Base-by-base conservation (phyloP, 1,140 invertebrate species). In the Xylocopa sonorina region DNA sequence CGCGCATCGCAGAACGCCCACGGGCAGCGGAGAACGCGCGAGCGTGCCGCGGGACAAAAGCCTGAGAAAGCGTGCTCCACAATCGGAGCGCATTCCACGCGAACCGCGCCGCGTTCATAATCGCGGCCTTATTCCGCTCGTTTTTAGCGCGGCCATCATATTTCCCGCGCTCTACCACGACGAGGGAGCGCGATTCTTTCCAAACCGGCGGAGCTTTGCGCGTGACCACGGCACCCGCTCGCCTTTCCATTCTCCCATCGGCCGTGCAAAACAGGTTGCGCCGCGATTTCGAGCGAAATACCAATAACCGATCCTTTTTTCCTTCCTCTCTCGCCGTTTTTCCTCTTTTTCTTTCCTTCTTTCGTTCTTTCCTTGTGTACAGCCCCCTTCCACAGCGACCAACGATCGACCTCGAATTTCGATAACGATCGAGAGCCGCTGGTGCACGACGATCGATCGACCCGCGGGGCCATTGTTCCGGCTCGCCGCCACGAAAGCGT, bases 341-440 rank as follows among this genome's bases (percentile, higher is more conserved):
- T 21, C 16, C 9, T 10, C 29, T 58, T 0, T 12, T 29, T n/a
- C 18, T 29, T 9, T 29, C 16, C 16, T 48, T 48, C 1, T 18
- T 60, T 66, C 21, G 6, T 46, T 7, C 14, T 18, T 7, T 74
- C 14, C 18, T n/a, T n/a, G n/a, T n/a, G n/a, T n/a, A n/a, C n/a
- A n/a, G n/a, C n/a, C n/a, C n/a, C n/a, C n/a, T n/a, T n/a, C n/a
- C n/a, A n/a, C n/a, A n/a, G n/a, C 27, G 27, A 12, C 16, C 63
- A 21, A 46, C 53, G 76, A 83, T 85, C 81, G 84, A 76, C 86
- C 29, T 67, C 85, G 86, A 90, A 90, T 90, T 90, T 88, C 83
- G 87, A 90, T 90, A 87, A 85, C 80, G 84, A 90, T 90, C 88
- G 84, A 88, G n/a, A n/a, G n/a, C n/a, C n/a, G n/a, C 66, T 34